A percentile compares a stretch with the other conserved stretches of the same genome.
These are phyloP conservation scores for Sympetrum striolatum DNA, from an alignment of 2,888 invertebrate species.

Conservation along the genomic window DNA sequence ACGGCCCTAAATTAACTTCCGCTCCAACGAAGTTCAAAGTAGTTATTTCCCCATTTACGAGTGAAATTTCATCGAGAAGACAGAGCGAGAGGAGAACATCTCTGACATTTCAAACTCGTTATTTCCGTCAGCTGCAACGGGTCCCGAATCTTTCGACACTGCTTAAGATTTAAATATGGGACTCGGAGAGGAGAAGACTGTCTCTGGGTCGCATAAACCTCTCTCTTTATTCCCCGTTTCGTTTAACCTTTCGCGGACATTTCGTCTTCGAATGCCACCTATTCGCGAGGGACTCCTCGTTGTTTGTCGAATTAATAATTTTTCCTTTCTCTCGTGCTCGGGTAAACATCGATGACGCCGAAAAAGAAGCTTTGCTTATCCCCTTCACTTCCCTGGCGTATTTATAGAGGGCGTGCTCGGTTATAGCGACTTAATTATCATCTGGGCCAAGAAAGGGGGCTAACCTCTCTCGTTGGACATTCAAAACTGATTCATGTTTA, in stretches of 20 bases:
- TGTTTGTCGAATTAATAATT: not conserved
- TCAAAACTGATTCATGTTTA: constrained; percentile 32
- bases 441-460: not conserved
- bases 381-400: not conserved
- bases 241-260: not conserved
- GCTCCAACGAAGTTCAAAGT: too few relatives aligned
- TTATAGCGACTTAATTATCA: not conserved
- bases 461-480: constrained; percentile 4
- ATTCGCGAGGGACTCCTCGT: not conserved
- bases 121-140: too few relatives aligned
- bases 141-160: too few relatives aligned
- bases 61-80: too few relatives aligned
- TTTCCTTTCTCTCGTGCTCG: not conserved
- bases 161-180: too few relatives aligned
- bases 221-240: too few relatives aligned
- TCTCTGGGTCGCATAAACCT: too few relatives aligned
- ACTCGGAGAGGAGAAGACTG: too few relatives aligned
- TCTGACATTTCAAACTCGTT: too few relatives aligned
- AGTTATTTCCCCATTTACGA: too few relatives aligned
- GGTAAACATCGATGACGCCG: not conserved
- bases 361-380: not conserved
- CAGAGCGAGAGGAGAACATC: too few relatives aligned
- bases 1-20: too few relatives aligned
- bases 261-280: not conserved
- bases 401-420: not conserved